Evolutionary conservation across 2,113 vertebrate genomes (phyloP).

Genomic region (Tretioscincus oriximinensis): DNA sequence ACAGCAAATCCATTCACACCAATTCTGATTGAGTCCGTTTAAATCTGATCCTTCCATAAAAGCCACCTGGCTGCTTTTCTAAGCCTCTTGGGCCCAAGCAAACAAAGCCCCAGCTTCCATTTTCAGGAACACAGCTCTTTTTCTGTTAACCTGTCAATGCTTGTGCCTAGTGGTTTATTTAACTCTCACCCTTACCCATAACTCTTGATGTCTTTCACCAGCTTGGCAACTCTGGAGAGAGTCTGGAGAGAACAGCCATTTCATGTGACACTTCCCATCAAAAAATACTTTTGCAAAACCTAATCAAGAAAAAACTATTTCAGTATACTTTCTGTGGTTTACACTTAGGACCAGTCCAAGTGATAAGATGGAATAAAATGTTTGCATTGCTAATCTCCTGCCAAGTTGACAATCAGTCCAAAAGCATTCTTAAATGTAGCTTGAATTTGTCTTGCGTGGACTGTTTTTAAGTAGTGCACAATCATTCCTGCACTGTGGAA

Average conservation of each 20-base stretch:
- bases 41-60: conserved; percentile 4
- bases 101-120: not conserved
- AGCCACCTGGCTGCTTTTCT: conserved; percentile 10
- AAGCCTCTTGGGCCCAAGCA: not conserved
- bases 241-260: not conserved
- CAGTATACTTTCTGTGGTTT: not conserved
- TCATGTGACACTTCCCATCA: not conserved
- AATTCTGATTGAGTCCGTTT: not conserved
- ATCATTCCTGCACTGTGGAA: too few relatives aligned
- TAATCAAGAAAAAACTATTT: not conserved
- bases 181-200: not conserved
- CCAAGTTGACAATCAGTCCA: too few relatives aligned
- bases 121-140: not conserved
- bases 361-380: too few relatives aligned
- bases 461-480: too few relatives aligned
- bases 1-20: not conserved
- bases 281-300: not conserved
- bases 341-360: too few relatives aligned
- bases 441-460: not conserved
- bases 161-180: not conserved
- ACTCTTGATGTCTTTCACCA: not conserved
- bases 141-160: not conserved
- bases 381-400: too few relatives aligned
- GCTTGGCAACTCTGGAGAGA: not conserved
- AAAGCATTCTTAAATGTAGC: too few relatives aligned